Evolutionary conservation across 2,113 vertebrate species (phyloP), one percentile per base, ranked within the genome.

Genomic region (Alaudala cheleensis): DNA sequence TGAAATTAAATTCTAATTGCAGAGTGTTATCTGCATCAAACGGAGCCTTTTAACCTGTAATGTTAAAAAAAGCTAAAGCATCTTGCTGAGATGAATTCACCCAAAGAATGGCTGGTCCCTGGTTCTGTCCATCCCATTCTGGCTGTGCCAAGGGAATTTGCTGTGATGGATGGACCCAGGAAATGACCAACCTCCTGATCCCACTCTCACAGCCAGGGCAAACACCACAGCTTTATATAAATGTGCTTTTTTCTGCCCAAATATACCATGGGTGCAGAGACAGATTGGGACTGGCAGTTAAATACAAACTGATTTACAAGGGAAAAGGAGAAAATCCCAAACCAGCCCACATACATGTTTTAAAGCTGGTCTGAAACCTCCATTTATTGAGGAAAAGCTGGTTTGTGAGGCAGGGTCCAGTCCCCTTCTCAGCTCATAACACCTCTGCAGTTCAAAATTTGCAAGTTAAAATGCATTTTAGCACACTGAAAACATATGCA

Each of bases 1-100:
- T 24, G 34, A 71, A 86, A 91, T 79, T 81, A 93, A 92, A 93
- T 85, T 93, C 86, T 93, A 94, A 93, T 86, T 57, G 80, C 49
- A 57, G 56, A 11, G 6, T 56, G 70, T 80, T 81, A 61, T 25
- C 57, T 6, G 64, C 28, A 40, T 4, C 45, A n/a, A 69, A 61
- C 21, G 0, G 21, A 69, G 60, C 33, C 7, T 60, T 92, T 81
- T 64, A 40, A 69, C 86, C 6, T 4, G 31, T 7, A 54, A 24
- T 34, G 24, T 53, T 73, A 54, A 50, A 66, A 76, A 64, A 72
- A 92, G 42, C 58, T 71, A 2, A 81, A 51, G 17, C 53, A 28
- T 13, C 49, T 67, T 47, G 37, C 28, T 21, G 53, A 81, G 70
- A 44, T 45, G 29, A 64, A 88, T n/a, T 76, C 57, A 58, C 7